A percentile compares a stretch with the other conserved stretches of the same genome.
phyloP scores from a whole-genome alignment of 30 jellyfish, hydroid and myxozoan species.

The Hydra vulgaris region DNA sequence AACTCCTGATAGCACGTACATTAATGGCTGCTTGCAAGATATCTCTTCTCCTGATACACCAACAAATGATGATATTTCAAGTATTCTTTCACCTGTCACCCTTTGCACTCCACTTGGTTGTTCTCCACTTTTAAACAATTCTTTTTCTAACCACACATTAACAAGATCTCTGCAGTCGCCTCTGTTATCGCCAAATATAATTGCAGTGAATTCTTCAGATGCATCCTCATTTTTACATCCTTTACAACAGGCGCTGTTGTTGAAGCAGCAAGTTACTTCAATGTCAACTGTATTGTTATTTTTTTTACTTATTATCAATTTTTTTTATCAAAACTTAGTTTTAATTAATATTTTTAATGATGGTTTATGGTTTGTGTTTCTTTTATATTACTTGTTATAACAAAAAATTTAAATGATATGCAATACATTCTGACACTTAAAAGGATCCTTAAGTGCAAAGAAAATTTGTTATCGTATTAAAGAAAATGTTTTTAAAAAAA shows the following conservation, averaged over 20 bases:
- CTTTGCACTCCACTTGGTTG: slow-evolving; percentile 33
- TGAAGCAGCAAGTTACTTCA: slow-evolving; percentile 70
- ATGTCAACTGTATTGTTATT: neutral
- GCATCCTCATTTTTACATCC: slow-evolving; percentile 84
- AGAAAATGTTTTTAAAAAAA: too few relatives aligned
- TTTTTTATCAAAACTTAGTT: too few relatives aligned
- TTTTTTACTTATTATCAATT: too few relatives aligned
- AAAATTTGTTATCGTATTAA: too few relatives aligned
- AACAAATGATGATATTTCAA: slow-evolving; percentile 56
- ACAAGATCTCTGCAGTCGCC: slow-evolving; percentile 24
- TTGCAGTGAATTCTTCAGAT: slow-evolving; percentile 15
- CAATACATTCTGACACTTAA: too few relatives aligned
- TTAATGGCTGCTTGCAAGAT: slow-evolving; percentile 70
- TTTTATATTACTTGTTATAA: too few relatives aligned
- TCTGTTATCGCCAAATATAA: slow-evolving; percentile 9
- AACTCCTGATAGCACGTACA: slow-evolving; percentile 11
- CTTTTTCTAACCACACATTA: slow-evolving; percentile 21
- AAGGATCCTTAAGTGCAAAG: too few relatives aligned
- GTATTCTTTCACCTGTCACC: slow-evolving; percentile 46
- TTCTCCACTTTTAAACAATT: slow-evolving; percentile 19
- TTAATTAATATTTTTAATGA: too few relatives aligned
- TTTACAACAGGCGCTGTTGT: slow-evolving; percentile 80
- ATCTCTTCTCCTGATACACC: slow-evolving; percentile 97
- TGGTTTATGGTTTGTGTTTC: too few relatives aligned
- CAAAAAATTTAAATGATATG: too few relatives aligned